Conservation (phyloP, 1,140 invertebrate genomes). For the Bombus huntii region DNA sequence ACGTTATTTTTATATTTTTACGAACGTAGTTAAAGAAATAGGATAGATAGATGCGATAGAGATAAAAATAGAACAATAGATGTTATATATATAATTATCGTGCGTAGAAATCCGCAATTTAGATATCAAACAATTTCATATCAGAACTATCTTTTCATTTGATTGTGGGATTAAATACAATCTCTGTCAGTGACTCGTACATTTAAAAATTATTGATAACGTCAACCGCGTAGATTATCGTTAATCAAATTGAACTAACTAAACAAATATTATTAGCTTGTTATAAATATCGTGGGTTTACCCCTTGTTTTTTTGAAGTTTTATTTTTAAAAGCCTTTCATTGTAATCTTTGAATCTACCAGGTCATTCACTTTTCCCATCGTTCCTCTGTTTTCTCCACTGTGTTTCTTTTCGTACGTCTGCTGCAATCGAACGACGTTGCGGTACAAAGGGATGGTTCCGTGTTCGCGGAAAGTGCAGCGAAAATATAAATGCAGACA, state of each 20-base stretch:
- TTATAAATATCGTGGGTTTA: not conserved
- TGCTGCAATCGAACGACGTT: constrained; percentile 3
- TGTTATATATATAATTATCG: too few relatives aligned
- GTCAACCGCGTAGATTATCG: not conserved
- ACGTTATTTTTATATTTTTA: too few relatives aligned
- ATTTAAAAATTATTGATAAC: not conserved
- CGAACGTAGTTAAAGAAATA: too few relatives aligned
- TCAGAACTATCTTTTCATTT: too few relatives aligned
- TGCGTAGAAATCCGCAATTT: too few relatives aligned
- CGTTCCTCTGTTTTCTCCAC: constrained; percentile 8
- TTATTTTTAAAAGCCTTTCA: too few relatives aligned
- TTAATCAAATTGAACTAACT: not conserved
- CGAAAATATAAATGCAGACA: not conserved
- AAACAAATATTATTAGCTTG: not conserved
- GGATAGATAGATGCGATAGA: too few relatives aligned
- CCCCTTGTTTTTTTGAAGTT: not conserved
- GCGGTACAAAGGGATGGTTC: not conserved
- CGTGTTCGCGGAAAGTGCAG: not conserved
- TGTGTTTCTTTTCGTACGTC: not conserved
- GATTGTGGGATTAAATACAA: not conserved
- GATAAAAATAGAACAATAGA: too few relatives aligned
- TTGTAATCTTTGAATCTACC: too few relatives aligned
- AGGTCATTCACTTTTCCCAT: too few relatives aligned
- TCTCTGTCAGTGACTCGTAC: not conserved
- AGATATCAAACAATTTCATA: too few relatives aligned